These are phyloP conservation scores for Pagrus major DNA, from an alignment of 2,113 vertebrate genomes.

Conservation along the genomic window DNA sequence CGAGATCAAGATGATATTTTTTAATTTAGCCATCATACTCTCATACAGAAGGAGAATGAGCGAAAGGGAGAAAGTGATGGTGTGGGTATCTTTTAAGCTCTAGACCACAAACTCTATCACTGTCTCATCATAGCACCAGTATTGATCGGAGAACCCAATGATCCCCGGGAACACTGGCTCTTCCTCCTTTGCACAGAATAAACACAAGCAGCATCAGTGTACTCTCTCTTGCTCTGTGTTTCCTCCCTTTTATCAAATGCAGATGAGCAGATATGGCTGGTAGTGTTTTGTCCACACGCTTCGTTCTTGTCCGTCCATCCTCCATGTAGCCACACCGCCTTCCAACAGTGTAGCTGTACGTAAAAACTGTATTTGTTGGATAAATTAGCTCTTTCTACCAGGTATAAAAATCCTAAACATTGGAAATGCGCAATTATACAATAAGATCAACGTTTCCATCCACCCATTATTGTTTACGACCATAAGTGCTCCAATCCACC, in stretches of 20 bases:
- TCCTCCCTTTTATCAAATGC: slow-evolving; percentile 38
- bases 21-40: neutral
- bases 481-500: too few species aligned
- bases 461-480: neutral
- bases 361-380: neutral
- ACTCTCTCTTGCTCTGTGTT: slow-evolving; percentile 23
- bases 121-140: slow-evolving; percentile 76
- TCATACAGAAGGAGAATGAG: neutral
- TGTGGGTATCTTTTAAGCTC: slow-evolving; percentile 67
- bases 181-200: slow-evolving; percentile 56
- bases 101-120: slow-evolving; percentile 76
- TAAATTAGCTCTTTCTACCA: too few species aligned
- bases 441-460: neutral
- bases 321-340: neutral
- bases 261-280: slow-evolving; percentile 45
- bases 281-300: neutral
- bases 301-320: slow-evolving; percentile 15
- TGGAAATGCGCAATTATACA: neutral
- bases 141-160: slow-evolving; percentile 72
- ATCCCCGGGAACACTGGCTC: slow-evolving; percentile 64
- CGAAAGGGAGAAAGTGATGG: slow-evolving; percentile 44
- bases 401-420: neutral
- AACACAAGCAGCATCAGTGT: slow-evolving; percentile 46
- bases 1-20: neutral
- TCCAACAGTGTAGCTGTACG: neutral